Evolutionary conservation across 2,888 invertebrate species (phyloP), one percentile per base, ranked within the genome.

Genomic region (Drosophila siamana): DNA sequence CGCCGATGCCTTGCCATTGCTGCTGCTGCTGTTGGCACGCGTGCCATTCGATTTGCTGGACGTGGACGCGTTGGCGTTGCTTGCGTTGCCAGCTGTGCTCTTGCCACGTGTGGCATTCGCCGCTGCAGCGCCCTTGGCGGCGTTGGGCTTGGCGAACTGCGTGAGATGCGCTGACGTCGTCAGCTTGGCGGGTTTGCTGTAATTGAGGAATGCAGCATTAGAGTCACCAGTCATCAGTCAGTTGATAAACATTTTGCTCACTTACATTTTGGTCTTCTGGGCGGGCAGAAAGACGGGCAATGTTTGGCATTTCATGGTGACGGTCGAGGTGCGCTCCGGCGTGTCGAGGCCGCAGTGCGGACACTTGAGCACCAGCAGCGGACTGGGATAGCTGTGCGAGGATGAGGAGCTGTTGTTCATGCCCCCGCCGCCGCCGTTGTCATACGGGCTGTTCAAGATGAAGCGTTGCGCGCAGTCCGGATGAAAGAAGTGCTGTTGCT

Each of bases 401-500:
- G 83, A 92, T 28, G 67, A 16, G 36, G 13, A 36, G n/a, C 11
- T 33, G 40, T 13, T 52, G 70, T 4, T 57, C 48, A 16, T 38
- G n/a, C n/a, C n/a, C n/a, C n/a, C 2, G 2, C 7, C 7, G 15
- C 2, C 2, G 7, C 36, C 36, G 5, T 64, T 50, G 47, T 92
- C 92, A 62, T 90, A 91, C 8, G 91, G 91, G 28, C 90, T 90
- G 74, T 90, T 92, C 4, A 92, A 81, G 46, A 92, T 90, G 64
- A 90, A 91, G 52, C 92, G 92, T 60, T 91, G 91, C 11, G 95
- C 95, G 89, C 98, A 98, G 59, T 96, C 95, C 59, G 95, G 93
- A 92, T 98, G 98, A 92, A 96, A 98, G 75, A 97, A 94, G 92
- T 98, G 98, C 16, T 94, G 94, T 62, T 94, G 93, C 52, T 94